phyloP scores from a whole-genome alignment of 2,113 vertebrate genomes.

The Donacobius atricapilla region DNA sequence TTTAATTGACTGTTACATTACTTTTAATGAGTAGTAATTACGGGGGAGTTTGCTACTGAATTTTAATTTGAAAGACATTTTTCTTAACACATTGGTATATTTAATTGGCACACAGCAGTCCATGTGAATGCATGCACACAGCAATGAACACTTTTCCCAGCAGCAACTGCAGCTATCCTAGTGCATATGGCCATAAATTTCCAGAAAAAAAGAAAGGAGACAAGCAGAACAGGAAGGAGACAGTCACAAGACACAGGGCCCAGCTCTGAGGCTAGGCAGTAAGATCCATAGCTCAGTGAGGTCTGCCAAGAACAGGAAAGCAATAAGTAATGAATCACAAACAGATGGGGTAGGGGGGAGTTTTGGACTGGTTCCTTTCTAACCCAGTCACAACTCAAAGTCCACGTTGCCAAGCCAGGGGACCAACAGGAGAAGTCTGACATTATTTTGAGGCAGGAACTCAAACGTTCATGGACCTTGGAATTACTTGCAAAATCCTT shows the following conservation, averaged over 20 bases:
- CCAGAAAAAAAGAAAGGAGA: background rate
- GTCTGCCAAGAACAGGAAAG: background rate
- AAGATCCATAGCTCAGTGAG: background rate
- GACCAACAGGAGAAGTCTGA: background rate
- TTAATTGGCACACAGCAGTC: background rate
- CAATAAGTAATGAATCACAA: background rate
- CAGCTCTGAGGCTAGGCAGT: background rate
- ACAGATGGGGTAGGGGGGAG: background rate
- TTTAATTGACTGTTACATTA: background rate
- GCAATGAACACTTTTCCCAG: background rate
- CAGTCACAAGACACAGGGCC: background rate
- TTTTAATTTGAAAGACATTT: constrained; percentile 16
- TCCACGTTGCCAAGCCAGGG: background rate
- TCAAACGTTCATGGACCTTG: background rate
- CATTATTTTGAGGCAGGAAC: background rate
- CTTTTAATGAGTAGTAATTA: constrained; percentile 23
- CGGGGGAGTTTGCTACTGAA: background rate
- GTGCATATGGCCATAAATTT: background rate
- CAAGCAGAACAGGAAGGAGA: background rate
- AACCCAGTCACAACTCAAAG: background rate
- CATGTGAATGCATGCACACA: background rate
- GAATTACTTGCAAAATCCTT: constrained; percentile 2
- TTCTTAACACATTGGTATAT: background rate
- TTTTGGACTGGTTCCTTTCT: background rate
- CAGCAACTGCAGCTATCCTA: background rate